Conservation (phyloP, 1,140 invertebrate genomes). For the Drosophila simulans region DNA sequence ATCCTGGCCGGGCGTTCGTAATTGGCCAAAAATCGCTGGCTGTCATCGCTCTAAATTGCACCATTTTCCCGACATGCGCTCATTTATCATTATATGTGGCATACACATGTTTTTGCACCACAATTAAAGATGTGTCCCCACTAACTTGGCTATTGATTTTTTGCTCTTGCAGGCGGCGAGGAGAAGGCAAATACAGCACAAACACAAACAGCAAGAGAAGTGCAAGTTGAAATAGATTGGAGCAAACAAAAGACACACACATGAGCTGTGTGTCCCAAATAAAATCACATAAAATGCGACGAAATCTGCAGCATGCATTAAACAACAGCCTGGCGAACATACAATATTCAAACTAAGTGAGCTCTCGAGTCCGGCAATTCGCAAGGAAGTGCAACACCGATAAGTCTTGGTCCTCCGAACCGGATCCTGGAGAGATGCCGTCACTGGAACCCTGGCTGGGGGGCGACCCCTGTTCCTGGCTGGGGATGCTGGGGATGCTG, state of each 20-base stretch:
- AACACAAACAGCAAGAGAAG: conserved; percentile 5
- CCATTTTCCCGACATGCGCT: background rate
- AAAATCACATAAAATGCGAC: conserved; percentile 75
- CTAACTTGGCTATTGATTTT: conserved; percentile 22
- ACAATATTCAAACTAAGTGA: conserved; percentile 62
- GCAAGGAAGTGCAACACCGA: conserved; percentile 52
- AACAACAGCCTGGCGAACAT: conserved; percentile 47
- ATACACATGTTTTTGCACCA: conserved; percentile 3
- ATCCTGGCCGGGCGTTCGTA: conserved; percentile 16
- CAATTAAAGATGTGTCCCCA: conserved; percentile 14
- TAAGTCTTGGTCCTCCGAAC: conserved; percentile 35
- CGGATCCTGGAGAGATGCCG: conserved; percentile 53
- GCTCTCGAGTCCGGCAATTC: conserved; percentile 47
- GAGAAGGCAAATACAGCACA: conserved; percentile 48
- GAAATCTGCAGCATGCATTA: conserved; percentile 58
- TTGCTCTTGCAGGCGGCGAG: conserved; percentile 21
- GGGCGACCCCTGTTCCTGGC: conserved; percentile 57
- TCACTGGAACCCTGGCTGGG: conserved; percentile 55
- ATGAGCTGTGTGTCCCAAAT: conserved; percentile 26
- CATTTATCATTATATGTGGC: background rate
- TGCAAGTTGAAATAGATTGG: conserved; percentile 34
- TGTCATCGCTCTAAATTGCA: conserved; percentile 24
- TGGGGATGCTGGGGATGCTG: conserved; percentile 56
- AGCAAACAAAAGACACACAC: conserved; percentile 44
- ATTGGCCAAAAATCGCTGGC: conserved; percentile 29